Conservation (phyloP, 2,888 invertebrate species). For the Aelia acuminata region DNA sequence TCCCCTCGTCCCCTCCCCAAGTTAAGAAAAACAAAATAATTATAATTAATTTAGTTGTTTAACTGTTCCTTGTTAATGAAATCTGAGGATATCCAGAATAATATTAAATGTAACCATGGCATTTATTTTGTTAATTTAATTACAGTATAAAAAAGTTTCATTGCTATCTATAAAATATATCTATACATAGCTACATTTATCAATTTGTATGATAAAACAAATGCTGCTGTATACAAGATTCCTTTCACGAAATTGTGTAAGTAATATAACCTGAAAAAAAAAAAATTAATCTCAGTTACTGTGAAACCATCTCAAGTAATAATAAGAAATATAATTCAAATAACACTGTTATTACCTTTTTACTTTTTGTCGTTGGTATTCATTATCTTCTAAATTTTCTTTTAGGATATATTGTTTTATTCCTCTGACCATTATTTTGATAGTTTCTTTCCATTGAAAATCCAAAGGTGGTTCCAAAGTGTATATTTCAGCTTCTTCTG, state of each 20-base stretch:
- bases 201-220: not conserved
- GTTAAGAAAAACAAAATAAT: too few species aligned
- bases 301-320: not conserved
- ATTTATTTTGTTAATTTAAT: too few species aligned
- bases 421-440: conserved; percentile 48
- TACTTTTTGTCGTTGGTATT: not conserved
- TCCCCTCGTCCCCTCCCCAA: too few species aligned
- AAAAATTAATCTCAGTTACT: not conserved
- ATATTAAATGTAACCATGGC: too few species aligned
- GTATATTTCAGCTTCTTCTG: conserved; percentile 50
- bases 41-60: too few species aligned
- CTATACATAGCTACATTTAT: not conserved
- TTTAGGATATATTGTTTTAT: conserved; percentile 60
- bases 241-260: not conserved
- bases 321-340: too few species aligned
- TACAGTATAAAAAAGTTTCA: too few species aligned
- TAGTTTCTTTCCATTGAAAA: conserved; percentile 15
- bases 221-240: not conserved
- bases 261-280: not conserved
- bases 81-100: too few species aligned
- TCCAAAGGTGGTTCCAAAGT: conserved; percentile 22
- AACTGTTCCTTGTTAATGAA: too few species aligned
- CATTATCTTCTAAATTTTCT: conserved; percentile 59
- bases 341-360: not conserved
- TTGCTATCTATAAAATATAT: too few species aligned